A percentile compares a stretch with the other conserved stretches of the same genome.
phyloP scores from a whole-genome alignment of 1,140 invertebrate genomes.

The Carposina sasakii region DNA sequence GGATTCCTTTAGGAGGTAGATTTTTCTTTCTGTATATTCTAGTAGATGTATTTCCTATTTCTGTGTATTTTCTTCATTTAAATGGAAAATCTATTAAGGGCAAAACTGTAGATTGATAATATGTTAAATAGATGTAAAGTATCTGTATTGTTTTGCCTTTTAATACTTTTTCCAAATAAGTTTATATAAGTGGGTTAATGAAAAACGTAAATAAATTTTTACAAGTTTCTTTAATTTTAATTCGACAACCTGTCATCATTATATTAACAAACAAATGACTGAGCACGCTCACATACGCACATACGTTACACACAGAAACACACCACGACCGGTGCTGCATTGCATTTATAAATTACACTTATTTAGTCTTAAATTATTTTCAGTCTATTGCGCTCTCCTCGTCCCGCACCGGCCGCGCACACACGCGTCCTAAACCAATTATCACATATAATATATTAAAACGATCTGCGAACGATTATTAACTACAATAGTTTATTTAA shows the following conservation, averaged over 20 bases:
- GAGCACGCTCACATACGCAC: slow-evolving; percentile 70
- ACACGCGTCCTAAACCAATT: slow-evolving; percentile 70
- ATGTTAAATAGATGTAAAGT: too few relatives aligned
- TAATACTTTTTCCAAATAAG: too few relatives aligned
- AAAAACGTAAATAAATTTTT: slow-evolving; percentile 55
- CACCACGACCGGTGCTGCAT: slow-evolving; percentile 70
- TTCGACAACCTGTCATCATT: slow-evolving; percentile 72
- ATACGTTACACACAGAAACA: slow-evolving; percentile 70
- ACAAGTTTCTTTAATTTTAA: slow-evolving; percentile 71
- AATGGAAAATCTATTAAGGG: too few relatives aligned
- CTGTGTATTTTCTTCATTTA: too few relatives aligned
- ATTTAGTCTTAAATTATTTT: slow-evolving; percentile 71
- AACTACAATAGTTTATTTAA: slow-evolving; percentile 68
- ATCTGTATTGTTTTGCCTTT: too few relatives aligned
- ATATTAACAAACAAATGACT: slow-evolving; percentile 73
- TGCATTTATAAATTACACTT: slow-evolving; percentile 72
- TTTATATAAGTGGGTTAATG: too few relatives aligned
- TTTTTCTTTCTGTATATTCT: too few relatives aligned
- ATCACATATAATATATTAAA: slow-evolving; percentile 73
- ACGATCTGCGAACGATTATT: slow-evolving; percentile 71
- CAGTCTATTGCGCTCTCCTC: slow-evolving; percentile 72
- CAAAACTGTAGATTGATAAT: too few relatives aligned
- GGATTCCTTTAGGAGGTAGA: too few relatives aligned
- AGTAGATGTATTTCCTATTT: too few relatives aligned
- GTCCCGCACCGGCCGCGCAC: slow-evolving; percentile 68